Evolutionary conservation across 2,113 vertebrate species (phyloP), one percentile per base, ranked within the genome.

Genomic region (Pantherophis guttatus): DNA sequence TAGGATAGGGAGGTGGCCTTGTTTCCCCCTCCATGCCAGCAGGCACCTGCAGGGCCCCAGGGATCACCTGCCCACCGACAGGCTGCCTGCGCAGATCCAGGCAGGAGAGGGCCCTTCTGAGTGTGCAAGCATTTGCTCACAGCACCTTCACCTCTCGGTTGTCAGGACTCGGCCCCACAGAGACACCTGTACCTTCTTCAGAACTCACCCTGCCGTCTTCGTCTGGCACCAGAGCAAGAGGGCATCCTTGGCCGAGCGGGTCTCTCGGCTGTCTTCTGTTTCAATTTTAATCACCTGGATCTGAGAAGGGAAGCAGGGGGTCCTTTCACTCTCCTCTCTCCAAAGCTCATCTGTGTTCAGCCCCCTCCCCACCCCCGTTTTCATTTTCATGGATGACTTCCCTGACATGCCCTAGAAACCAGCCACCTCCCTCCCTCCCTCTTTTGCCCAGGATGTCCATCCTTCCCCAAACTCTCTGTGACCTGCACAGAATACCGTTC

Each of bases 221-320:
- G 99, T 99, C 97, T 99, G 99, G 97, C 99, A 99, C 99, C 99
- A 99, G 62, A 99, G 97, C 87, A 99, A 98, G 91, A 99, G 98
- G 0, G 99, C 99, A 0, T 99, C 99, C 96, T 99, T 99, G 94
- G 99, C 99, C 0, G 99, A 99, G 87, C 98, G 98, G 0, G 98
- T 99, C 97, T 99, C 99, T 62, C 98, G 97, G 97, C 99, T 99
- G 98, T 99, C 99, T 81, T 99, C 99, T 0, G 98, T 99, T 96
- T 99, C 98, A 11, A 99, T 99, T 95, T 98, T 99, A 97, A 99
- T 99, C 93, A 98, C 99, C 97, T 99, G 99, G 97, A 99, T 99
- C 98, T 98, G 94, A n/a, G 19, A 90, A 1, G 44, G 0, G 89
- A 8, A 86, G 70, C 91, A 15, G 29, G 3, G 52, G 11, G 65